A percentile compares a stretch with the other conserved stretches of the same genome.
These are phyloP conservation scores for Megalopta genalis DNA, from an alignment of 1,140 invertebrate genomes.

Conservation along the genomic window DNA sequence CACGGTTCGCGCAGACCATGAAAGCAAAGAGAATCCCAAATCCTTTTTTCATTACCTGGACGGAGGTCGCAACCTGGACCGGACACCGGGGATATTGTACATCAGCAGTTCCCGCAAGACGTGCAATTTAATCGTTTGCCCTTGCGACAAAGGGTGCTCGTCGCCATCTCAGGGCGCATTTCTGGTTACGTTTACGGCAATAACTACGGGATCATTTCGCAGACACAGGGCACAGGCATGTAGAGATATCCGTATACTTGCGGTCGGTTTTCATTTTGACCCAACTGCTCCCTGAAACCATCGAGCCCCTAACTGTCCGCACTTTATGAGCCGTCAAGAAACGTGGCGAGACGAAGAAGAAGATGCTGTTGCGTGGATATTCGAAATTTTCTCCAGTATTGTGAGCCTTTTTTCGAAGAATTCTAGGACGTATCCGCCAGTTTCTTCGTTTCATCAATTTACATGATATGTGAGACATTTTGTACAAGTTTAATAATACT, in stretches of 20 bases:
- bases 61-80: constrained; percentile 39
- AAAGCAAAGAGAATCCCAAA: constrained; percentile 20
- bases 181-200: constrained; percentile 55
- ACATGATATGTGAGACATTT: no score
- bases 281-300: constrained; percentile 1
- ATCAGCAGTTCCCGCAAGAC: constrained; percentile 52
- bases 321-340: constrained; percentile 20
- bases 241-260: neutral
- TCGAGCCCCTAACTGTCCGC: neutral
- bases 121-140: constrained; percentile 64
- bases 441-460: no score
- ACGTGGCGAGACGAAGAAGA: neutral
- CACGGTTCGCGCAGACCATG: neutral
- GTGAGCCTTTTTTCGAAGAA: no score
- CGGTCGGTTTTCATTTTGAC: constrained; percentile 31
- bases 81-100: constrained; percentile 64
- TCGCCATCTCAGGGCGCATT: constrained; percentile 43
- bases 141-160: constrained; percentile 55
- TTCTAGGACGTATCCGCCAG: no score
- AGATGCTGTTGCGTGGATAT: neutral
- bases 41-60: constrained; percentile 54
- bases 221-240: constrained; percentile 10
- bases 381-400: neutral
- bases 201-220: constrained; percentile 51
- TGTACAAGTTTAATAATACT: no score